Evolutionary conservation across 2,888 invertebrate genomes (phyloP).

Genomic region (Endomychus coccineus): DNA sequence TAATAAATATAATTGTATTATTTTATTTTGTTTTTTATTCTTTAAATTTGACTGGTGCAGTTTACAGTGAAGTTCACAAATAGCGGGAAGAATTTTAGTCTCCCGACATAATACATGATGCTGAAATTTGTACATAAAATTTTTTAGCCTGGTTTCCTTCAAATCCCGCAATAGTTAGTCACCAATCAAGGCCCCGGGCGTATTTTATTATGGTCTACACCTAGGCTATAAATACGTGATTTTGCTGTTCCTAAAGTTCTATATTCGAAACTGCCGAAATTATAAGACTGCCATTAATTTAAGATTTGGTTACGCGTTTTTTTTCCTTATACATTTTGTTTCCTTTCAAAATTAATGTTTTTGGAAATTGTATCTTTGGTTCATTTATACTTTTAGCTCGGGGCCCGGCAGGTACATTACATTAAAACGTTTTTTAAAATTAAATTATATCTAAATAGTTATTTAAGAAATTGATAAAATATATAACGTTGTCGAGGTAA

Average conservation of each 20-base stretch:
- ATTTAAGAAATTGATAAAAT: slow-evolving; percentile 34
- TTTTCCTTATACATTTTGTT: slow-evolving; percentile 32
- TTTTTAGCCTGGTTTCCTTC: slow-evolving; percentile 39
- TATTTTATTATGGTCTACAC: slow-evolving; percentile 36
- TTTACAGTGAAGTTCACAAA: slow-evolving; percentile 14
- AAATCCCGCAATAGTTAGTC: slow-evolving; percentile 38
- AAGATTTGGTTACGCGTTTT: slow-evolving; percentile 30
- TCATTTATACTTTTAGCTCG: slow-evolving; percentile 32
- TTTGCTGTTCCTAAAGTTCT: slow-evolving; percentile 44
- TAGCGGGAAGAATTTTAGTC: slow-evolving; percentile 13
- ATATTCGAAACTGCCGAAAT: slow-evolving; percentile 44
- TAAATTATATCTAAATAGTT: slow-evolving; percentile 35
- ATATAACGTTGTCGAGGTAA: slow-evolving; percentile 42
- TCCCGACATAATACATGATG: slow-evolving; percentile 10
- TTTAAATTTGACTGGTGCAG: slow-evolving; percentile 20
- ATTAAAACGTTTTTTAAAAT: slow-evolving; percentile 32
- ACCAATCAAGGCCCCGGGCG: slow-evolving; percentile 35
- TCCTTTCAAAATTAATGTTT: slow-evolving; percentile 44
- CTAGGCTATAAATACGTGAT: slow-evolving; percentile 40
- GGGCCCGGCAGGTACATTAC: slow-evolving; percentile 38
- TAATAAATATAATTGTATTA: slow-evolving; percentile 36
- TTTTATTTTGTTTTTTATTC: slow-evolving; percentile 30
- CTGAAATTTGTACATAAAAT: slow-evolving; percentile 32
- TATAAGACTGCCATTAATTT: slow-evolving; percentile 45
- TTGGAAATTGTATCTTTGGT: slow-evolving; percentile 34